Base-by-base conservation (phyloP, 1,140 invertebrate genomes). In the Drosophila aff. region DNA sequence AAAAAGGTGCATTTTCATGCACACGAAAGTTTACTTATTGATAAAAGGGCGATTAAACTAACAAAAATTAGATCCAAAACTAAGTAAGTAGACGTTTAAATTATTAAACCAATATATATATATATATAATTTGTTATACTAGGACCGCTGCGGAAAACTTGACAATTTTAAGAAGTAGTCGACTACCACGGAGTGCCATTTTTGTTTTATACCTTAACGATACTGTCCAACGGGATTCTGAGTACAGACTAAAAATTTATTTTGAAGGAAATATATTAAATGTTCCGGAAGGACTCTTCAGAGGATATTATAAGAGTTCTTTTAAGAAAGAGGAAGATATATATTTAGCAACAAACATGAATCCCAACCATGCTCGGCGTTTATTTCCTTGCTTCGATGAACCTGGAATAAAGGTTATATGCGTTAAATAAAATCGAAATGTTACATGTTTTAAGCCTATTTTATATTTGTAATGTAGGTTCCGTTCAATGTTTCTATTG, bases 341-440 rank as follows among this genome's bases (percentile, higher is more conserved):
- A 79, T 94, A 96, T 76, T 93, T 96, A 3, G 96, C 95, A 0
- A 97, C 97, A 2, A 96, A 97, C 85, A 94, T 99, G 64, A 95
- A 97, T 65, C 95, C 97, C 0, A 97, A 96, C 63, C 95, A 97
- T 91, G 98, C 98, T 0, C 94, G 97, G 26, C 95, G 95, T 36
- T 95, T 98, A 55, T 99, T 99, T 92, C 98, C 98, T 1, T 98
- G 98, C 90, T 98, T 98, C 93, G 98, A 99, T 92, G 97, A 99
- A 89, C 98, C 98, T 0, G 94, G 93, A 2, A 95, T 97, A 73
- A 99, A 99, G 93, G 89, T 89, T 64, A 55, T 11, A 18, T 38
- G 16, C 0, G 31, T 38, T 16, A 18, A 28, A 15, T 16, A 28
- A 8, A 21, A 59, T 9, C 10, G 23, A 38, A 9, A 16, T 5